A percentile compares a stretch with the other conserved stretches of the same genome.
Conservation (phyloP, 2,888 invertebrate genomes). For the Pediacus dermestoides region DNA sequence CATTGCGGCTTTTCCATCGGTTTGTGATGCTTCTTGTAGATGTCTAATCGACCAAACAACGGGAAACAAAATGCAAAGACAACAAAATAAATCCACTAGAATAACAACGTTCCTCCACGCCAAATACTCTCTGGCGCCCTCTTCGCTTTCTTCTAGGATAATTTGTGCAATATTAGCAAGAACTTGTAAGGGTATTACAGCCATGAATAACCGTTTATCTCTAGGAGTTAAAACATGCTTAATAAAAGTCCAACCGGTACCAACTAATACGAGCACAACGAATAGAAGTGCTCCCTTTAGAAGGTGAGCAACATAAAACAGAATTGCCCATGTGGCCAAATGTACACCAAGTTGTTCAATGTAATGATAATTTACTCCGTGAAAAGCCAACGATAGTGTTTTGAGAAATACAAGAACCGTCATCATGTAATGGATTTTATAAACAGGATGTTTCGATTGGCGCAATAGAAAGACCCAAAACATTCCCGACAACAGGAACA, state of each 20-base stretch:
- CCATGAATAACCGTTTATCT: constrained; percentile 96
- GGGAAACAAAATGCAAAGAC: constrained; percentile 93
- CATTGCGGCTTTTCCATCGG: constrained; percentile 95
- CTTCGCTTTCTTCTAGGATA: constrained; percentile 94
- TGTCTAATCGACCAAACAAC: constrained; percentile 98
- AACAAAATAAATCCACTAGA: constrained; percentile 91
- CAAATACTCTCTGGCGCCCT: constrained; percentile 83
- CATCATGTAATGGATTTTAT: constrained; percentile 96
- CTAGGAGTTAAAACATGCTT: constrained; percentile 94
- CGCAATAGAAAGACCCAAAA: constrained; percentile 75
- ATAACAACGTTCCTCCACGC: constrained; percentile 92
- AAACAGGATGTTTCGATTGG: constrained; percentile 70
- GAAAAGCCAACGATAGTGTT: constrained; percentile 87
- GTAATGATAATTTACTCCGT: constrained; percentile 91
- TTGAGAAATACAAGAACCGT: constrained; percentile 89
- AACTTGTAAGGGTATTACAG: constrained; percentile 95
- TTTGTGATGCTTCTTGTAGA: constrained; percentile 85
- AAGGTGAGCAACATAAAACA: constrained; percentile 96
- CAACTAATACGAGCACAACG: constrained; percentile 92
- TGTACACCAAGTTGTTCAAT: constrained; percentile 91
- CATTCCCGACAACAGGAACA: constrained; percentile 85
- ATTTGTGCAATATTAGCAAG: constrained; percentile 96
- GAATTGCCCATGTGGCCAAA: constrained; percentile 94
- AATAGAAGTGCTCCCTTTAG: constrained; percentile 74
- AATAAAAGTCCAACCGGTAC: constrained; percentile 98